phyloP scores from a whole-genome alignment of 1,140 invertebrate species.

The Drosophila novamexicana region DNA sequence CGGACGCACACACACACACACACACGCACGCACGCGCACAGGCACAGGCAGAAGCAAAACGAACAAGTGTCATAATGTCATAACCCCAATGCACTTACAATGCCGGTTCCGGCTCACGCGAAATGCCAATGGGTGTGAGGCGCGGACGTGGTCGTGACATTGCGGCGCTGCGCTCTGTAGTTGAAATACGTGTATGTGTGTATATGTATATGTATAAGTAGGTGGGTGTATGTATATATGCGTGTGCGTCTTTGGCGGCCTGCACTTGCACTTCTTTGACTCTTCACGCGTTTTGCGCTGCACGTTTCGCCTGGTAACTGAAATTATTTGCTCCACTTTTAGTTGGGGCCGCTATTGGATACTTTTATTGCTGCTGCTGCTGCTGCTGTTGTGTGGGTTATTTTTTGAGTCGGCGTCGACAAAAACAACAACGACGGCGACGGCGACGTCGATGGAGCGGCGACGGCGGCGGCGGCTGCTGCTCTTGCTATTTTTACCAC shows the following conservation, averaged over 20 bases:
- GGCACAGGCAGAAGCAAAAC: conserved; percentile 8
- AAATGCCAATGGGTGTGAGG: conserved; percentile 45
- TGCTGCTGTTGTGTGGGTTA: conserved; percentile 34
- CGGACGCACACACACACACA: conserved; percentile 5
- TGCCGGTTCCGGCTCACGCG: conserved; percentile 55
- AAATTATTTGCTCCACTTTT: conserved; percentile 39
- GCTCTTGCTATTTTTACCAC: conserved; percentile 72
- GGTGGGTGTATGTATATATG: conserved; percentile 18
- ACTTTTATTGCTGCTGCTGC: conserved; percentile 2
- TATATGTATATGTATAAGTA: conserved; percentile 3
- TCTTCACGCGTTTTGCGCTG: conserved; percentile 30
- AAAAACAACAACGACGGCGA: conserved; percentile 16
- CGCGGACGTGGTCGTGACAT: conserved; percentile 67
- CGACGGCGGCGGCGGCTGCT: conserved; percentile 16
- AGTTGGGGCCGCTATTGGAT: conserved; percentile 8
- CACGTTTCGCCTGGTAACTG: conserved; percentile 32
- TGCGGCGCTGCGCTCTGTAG: conserved; percentile 32
- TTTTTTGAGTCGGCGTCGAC: conserved; percentile 44
- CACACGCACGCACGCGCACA: not conserved
- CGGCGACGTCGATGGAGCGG: conserved; percentile 30
- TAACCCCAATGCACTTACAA: conserved; percentile 58
- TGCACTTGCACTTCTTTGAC: conserved; percentile 44
- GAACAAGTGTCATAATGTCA: conserved; percentile 43
- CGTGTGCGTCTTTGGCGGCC: conserved; percentile 42
- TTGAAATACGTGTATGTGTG: conserved; percentile 22